Evolutionary conservation across 2,888 invertebrate species (phyloP).

Genomic region (Vanessa cardui): DNA sequence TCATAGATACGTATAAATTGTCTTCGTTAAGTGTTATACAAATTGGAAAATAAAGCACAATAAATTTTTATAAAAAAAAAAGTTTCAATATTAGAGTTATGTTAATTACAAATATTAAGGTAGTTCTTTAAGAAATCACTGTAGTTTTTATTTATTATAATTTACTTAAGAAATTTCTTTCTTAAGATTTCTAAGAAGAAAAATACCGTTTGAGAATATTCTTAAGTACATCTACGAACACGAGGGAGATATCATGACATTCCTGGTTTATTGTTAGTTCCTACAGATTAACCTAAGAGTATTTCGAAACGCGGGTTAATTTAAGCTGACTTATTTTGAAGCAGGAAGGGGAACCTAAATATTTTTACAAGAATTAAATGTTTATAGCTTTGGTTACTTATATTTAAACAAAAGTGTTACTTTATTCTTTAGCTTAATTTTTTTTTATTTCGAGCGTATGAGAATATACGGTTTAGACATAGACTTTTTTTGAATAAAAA

Average conservation of each 20-base stretch:
- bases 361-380: conserved; percentile 60
- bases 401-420: not conserved
- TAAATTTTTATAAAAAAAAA: too few species aligned
- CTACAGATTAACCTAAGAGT: conserved; percentile 62
- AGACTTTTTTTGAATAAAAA: too few species aligned
- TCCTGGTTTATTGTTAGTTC: conserved; percentile 73
- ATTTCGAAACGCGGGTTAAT: conserved; percentile 70
- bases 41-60: not conserved
- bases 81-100: too few species aligned
- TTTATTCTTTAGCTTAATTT: too few species aligned
- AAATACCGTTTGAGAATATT: conserved; percentile 19
- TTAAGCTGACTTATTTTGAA: conserved; percentile 72
- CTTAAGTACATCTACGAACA: conserved; percentile 28
- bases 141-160: not conserved
- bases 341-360: conserved; percentile 70
- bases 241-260: conserved; percentile 58
- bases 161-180: not conserved
- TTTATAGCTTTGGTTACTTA: conserved; percentile 30
- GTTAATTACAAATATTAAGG: too few species aligned
- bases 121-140: not conserved
- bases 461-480: too few species aligned
- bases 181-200: conserved; percentile 7
- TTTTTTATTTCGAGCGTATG: too few species aligned
- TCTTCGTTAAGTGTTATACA: not conserved
- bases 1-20: not conserved